A percentile compares a stretch with the other conserved stretches of the same genome.
Conservation (phyloP, 2,888 invertebrate species). For the Thecophora atra region DNA sequence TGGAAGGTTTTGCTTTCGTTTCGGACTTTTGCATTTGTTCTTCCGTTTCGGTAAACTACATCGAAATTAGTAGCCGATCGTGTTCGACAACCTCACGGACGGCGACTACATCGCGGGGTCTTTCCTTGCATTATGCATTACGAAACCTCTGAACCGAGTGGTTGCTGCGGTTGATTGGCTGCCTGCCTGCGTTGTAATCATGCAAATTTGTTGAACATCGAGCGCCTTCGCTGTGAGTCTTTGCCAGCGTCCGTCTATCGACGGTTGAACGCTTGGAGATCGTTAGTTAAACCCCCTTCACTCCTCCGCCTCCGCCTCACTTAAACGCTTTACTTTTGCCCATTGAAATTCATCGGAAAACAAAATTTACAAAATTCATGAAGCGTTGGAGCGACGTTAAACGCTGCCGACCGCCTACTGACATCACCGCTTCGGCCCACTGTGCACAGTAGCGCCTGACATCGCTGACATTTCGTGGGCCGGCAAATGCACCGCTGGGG, state of each 20-base stretch:
- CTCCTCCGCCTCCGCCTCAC: neutral
- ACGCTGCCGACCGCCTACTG: neutral
- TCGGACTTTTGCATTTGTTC: too few species aligned
- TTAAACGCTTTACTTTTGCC: neutral
- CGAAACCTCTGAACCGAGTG: neutral
- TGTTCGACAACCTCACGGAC: conserved; percentile 14
- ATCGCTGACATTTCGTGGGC: conserved; percentile 14
- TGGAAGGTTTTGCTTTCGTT: too few species aligned
- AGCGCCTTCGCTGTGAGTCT: conserved; percentile 4
- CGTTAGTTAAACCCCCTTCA: conserved; percentile 3
- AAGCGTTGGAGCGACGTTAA: neutral
- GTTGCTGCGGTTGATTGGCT: conserved; percentile 29
- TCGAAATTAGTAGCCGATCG: conserved; percentile 8
- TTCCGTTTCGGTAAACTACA: too few species aligned
- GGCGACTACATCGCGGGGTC: neutral
- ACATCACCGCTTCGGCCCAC: neutral
- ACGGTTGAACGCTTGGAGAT: neutral
- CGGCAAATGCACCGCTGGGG: neutral
- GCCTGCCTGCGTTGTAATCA: conserved; percentile 15
- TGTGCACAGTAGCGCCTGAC: conserved; percentile 14
- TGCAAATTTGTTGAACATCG: conserved; percentile 35
- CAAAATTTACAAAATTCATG: neutral
- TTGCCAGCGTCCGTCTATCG: neutral
- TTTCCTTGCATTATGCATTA: conserved; percentile 14
- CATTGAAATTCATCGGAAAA: neutral